Percentiles rank a stretch among this genome's conserved stretches.
Evolutionary conservation across 2,113 vertebrate genomes (phyloP).

Genomic region (Campylomormyrus numenius): DNA sequence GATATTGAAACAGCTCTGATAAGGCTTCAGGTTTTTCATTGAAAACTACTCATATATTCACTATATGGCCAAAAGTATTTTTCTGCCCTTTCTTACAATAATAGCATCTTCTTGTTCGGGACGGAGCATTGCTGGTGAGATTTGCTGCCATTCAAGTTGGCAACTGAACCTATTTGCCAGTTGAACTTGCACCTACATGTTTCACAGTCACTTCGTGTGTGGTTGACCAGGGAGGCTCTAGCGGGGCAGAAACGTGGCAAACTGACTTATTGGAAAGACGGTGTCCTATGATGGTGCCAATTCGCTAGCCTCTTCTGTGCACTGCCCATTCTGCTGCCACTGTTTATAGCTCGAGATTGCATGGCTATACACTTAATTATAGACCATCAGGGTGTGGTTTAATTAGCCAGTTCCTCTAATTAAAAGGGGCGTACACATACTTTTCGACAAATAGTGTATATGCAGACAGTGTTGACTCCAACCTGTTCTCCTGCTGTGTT

Average conservation of each 20-base stretch:
- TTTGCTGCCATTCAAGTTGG: neutral
- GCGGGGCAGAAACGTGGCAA: neutral
- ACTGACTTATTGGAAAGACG: neutral
- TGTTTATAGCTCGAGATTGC: neutral
- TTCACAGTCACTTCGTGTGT: neutral
- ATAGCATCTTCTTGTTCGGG: neutral
- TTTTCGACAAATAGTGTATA: neutral
- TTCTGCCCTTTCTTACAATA: neutral
- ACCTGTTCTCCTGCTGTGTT: neutral
- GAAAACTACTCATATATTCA: neutral
- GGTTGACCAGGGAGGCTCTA: neutral
- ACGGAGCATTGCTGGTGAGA: neutral
- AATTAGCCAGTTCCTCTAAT: neutral
- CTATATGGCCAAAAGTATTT: neutral
- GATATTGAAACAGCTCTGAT: neutral
- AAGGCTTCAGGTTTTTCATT: neutral
- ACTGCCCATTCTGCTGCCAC: neutral
- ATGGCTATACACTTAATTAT: neutral
- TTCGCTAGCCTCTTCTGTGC: neutral
- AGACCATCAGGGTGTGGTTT: neutral
- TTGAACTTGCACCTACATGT: neutral
- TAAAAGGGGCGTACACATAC: neutral
- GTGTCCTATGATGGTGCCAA: neutral
- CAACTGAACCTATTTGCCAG: neutral
- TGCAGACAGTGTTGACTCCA: neutral